Percentiles rank a stretch among this genome's conserved stretches.
These are phyloP conservation scores for Pteromalus puparum DNA, from an alignment of 1,140 invertebrate species.

Conservation along the genomic window DNA sequence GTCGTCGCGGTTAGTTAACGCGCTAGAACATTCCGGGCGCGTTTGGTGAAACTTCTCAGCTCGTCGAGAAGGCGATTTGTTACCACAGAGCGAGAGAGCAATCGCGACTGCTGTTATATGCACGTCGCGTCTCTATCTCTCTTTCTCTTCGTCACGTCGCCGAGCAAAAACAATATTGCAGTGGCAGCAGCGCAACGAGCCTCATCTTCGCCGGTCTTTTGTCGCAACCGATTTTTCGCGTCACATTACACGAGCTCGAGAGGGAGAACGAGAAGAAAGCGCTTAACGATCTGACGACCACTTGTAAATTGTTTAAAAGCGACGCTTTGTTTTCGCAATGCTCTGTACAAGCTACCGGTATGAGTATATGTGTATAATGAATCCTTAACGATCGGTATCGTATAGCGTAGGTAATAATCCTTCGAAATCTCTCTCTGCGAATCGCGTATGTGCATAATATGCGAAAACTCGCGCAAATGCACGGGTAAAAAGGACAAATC, in stretches of 20 bases:
- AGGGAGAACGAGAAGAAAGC: neutral
- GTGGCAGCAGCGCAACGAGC: neutral
- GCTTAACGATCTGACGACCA: neutral
- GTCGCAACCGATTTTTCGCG: conserved; percentile 15
- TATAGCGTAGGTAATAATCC: neutral
- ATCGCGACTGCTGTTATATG: neutral
- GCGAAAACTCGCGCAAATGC: neutral
- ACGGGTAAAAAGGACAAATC: conserved; percentile 13
- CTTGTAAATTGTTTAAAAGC: neutral
- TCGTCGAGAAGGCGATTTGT: conserved; percentile 58
- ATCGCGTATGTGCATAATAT: neutral
- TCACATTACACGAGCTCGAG: neutral
- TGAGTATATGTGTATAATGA: neutral
- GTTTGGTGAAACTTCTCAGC: conserved; percentile 66
- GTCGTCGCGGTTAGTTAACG: conserved; percentile 27
- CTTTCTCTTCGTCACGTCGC: conserved; percentile 10
- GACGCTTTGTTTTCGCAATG: neutral
- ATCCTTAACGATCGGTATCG: neutral
- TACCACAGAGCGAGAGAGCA: conserved; percentile 52
- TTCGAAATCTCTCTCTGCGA: too few relatives aligned
- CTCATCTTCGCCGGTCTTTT: neutral
- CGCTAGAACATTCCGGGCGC: conserved; percentile 58
- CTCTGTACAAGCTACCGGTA: too few relatives aligned
- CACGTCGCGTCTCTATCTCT: conserved; percentile 4
- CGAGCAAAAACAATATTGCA: conserved; percentile 36